Base-by-base conservation (phyloP, 2,797 vertebrate species). In the Paramormyrops hopkinsi region DNA sequence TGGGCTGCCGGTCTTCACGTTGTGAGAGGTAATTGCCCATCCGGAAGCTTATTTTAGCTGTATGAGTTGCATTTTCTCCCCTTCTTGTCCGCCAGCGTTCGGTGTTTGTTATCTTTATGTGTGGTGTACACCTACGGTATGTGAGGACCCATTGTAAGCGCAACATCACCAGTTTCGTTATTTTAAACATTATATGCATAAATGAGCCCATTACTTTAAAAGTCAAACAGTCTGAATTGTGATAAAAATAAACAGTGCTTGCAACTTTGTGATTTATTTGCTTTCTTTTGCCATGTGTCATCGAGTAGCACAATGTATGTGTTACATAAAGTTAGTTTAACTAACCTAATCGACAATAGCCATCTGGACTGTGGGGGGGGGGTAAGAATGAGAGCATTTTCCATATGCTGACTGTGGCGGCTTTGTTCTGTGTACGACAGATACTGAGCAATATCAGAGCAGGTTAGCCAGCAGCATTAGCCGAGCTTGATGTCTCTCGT, bases 341-440 rank as follows among this genome's bases (percentile, higher is more conserved):
- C 46, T 85, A 29, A 85, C 48, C 44, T 85, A 51, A 85, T 82
- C 76, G 19, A 82, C 37, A 82, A 82, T 82, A 82, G 76, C 76
- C 76, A 82, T 46, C 76, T 82, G 41, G 76, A 46, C 19, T n/a
- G 37, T 37, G 33, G 37, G 33, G 4, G 33, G 4, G 33, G 2
- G n/a, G 2, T 83, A 25, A 83, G 46, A 83, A 48, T 48, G 37
- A 22, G 8, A 83, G 79, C 46, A 51, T 51, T 85, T 85, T 85
- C 44, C n/a, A 50, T 85, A 50, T 50, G 83, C 83, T 50, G 46
- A 85, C 22, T 51, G 83, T 85, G 22, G 22, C 48, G 4, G 41
- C 76, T 85, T 85, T 85, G 44, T 85, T 51, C 50, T 85, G 50
- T 51, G 83, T 50, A 33, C 44, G 22, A 6, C 37, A 44, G 44